Evolutionary conservation across 2,888 invertebrate species (phyloP), one percentile per base, ranked within the genome.

Genomic region (Thyatira batis): DNA sequence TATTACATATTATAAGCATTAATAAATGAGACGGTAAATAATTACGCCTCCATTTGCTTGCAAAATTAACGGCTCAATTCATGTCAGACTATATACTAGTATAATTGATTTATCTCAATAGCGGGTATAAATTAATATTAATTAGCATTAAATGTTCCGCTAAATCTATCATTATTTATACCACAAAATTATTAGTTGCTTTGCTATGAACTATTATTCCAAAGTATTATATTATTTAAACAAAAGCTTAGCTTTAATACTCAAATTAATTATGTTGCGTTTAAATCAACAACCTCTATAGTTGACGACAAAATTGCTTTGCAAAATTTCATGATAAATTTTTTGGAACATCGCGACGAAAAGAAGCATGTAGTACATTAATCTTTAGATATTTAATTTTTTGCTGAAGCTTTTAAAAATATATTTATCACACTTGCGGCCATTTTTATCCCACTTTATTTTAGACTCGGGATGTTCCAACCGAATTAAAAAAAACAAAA

Each of bases 401-500:
- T 28, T 17, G 5, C 28, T 6, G 1, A 28, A 48, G 20, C 28
- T 8, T 10, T 48, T 25, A 27, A 28, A 11, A 17, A 28, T 21
- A 23, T 44, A 54, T 57, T 52, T 51, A 50, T 52, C 53, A 49
- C 27, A 27, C 27, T 45, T 20, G 39, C 6, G 17, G 17, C 39
- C 17, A 39, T 50, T 28, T 25, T 20, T 28, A 28, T 48, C 0
- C 20, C 13, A 39, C 39, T 17, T 39, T 33, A 33, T 33, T 33
- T 33, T 39, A 39, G 39, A 39, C 17, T 17, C 39, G 8, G 39
- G 17, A 39, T 39, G 17, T 39, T 39, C 17, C 8, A 8, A 60
- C 57, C 51, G 45, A 55, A 55, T 49, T 53, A 54, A 52, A 45
- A 53, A 59, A 52, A 63, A 67, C 51, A 57, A 63, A 63, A 69